A percentile compares a stretch with the other conserved stretches of the same genome.
phyloP scores from a whole-genome alignment of 2,888 invertebrate genomes.

The Microdon myrmicae region DNA sequence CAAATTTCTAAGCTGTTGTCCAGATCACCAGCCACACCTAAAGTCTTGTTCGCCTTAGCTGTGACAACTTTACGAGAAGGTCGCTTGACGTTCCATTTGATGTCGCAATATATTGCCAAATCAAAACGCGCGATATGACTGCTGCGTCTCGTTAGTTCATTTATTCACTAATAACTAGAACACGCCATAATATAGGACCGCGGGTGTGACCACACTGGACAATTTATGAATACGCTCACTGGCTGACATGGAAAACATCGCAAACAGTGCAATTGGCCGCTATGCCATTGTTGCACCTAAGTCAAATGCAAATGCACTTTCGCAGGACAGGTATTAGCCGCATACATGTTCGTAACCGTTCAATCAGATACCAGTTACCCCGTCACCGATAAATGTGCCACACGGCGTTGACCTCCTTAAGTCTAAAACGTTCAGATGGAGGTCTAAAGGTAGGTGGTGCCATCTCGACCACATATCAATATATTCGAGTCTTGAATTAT shows the following conservation, averaged over 20 bases:
- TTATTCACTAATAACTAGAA: too few relatives aligned
- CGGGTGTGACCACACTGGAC: constrained; percentile 34
- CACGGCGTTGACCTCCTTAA: not conserved
- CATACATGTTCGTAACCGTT: constrained; percentile 23
- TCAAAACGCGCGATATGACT: constrained; percentile 14
- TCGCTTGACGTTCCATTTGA: constrained; percentile 36
- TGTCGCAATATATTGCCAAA: constrained; percentile 36
- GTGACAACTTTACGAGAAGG: constrained; percentile 28
- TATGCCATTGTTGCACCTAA: constrained; percentile 11
- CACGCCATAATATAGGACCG: too few relatives aligned
- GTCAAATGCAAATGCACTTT: constrained; percentile 28
- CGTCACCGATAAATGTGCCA: constrained; percentile 16
- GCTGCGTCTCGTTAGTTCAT: constrained; percentile 19
- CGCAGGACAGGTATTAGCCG: constrained; percentile 1
- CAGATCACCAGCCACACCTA: constrained; percentile 29
- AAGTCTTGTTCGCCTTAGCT: constrained; percentile 17
- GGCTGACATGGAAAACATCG: constrained; percentile 11
- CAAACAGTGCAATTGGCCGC: not conserved
- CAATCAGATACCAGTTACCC: constrained; percentile 46
- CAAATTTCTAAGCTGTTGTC: too few relatives aligned
- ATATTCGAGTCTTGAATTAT: constrained; percentile 46
- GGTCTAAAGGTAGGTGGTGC: constrained; percentile 53
- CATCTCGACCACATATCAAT: constrained; percentile 45
- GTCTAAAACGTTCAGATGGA: constrained; percentile 33
- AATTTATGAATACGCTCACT: constrained; percentile 24